phyloP scores from a whole-genome alignment of 1,140 invertebrate species.

The Drosophila santomea region DNA sequence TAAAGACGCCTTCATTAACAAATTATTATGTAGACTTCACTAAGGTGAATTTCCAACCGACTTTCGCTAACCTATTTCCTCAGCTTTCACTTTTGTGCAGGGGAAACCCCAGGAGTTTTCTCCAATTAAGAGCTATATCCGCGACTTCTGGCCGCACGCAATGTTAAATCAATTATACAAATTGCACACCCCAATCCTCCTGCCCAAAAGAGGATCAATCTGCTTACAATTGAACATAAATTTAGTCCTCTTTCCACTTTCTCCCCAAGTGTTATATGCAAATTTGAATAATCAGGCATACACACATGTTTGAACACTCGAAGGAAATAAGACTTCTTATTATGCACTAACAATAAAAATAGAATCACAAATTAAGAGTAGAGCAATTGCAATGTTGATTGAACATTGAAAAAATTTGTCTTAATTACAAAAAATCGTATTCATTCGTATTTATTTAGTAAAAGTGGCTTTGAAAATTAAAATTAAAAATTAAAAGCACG shows the following conservation, averaged over 20 bases:
- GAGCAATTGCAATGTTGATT: no score
- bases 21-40: constrained; percentile 48
- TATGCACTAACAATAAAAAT: no score
- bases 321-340: not conserved
- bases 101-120: constrained; percentile 19
- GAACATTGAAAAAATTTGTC: no score
- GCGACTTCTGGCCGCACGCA: constrained; percentile 50
- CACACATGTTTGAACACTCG: constrained; percentile 9
- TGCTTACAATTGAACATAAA: constrained; percentile 77
- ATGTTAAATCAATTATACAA: constrained; percentile 79
- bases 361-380: no score
- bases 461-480: no score
- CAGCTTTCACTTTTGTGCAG: not conserved
- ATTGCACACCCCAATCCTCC: constrained; percentile 45
- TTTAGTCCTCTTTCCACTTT: constrained; percentile 14
- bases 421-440: no score
- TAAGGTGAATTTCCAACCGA: constrained; percentile 26
- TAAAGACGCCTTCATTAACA: constrained; percentile 34
- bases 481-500: not conserved
- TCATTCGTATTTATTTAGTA: no score
- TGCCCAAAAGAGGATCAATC: constrained; percentile 44
- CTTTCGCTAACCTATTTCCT: constrained; percentile 20
- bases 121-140: constrained; percentile 64
- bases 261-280: constrained; percentile 41
- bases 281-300: constrained; percentile 53